phyloP scores from a whole-genome alignment of 2,888 invertebrate species.

The Plutella xylostella region DNA sequence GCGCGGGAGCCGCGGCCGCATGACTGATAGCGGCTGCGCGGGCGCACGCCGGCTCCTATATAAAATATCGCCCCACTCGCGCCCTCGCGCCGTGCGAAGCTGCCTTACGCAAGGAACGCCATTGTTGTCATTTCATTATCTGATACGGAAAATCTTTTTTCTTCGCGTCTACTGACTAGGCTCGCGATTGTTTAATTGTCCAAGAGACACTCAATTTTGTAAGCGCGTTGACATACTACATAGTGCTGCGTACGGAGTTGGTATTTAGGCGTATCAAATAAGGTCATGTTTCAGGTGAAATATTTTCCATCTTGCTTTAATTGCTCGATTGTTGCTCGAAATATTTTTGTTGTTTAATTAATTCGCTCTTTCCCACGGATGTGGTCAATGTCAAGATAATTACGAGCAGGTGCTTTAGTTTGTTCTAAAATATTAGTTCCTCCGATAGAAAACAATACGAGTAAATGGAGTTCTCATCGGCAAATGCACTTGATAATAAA shows the following conservation, averaged over 20 bases:
- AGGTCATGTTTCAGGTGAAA: conserved; percentile 10
- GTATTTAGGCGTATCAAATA: neutral
- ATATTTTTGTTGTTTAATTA: conserved; percentile 30
- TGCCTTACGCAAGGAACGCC: conserved; percentile 50
- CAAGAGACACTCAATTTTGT: conserved; percentile 40
- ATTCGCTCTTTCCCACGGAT: conserved; percentile 35
- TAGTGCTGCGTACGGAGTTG: conserved; percentile 10
- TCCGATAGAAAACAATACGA: no score
- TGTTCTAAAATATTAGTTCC: no score
- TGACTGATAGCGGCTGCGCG: conserved; percentile 56
- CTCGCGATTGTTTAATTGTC: conserved; percentile 65
- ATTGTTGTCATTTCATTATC: conserved; percentile 69
- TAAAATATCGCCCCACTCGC: conserved; percentile 65
- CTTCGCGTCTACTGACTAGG: conserved; percentile 49
- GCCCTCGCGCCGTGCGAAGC: conserved; percentile 48
- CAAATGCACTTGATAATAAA: no score
- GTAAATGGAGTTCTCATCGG: no score
- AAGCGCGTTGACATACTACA: conserved; percentile 34
- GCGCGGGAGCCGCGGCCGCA: conserved; percentile 44
- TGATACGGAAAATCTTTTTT: conserved; percentile 70
- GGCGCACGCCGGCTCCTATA: conserved; percentile 50
- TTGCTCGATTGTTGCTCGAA: conserved; percentile 41
- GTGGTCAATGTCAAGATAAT: conserved; percentile 43
- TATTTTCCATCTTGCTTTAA: conserved; percentile 23
- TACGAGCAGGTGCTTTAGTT: conserved; percentile 21